phyloP scores from a whole-genome alignment of 2,113 vertebrate species.

The Ranitomeya imitator region DNA sequence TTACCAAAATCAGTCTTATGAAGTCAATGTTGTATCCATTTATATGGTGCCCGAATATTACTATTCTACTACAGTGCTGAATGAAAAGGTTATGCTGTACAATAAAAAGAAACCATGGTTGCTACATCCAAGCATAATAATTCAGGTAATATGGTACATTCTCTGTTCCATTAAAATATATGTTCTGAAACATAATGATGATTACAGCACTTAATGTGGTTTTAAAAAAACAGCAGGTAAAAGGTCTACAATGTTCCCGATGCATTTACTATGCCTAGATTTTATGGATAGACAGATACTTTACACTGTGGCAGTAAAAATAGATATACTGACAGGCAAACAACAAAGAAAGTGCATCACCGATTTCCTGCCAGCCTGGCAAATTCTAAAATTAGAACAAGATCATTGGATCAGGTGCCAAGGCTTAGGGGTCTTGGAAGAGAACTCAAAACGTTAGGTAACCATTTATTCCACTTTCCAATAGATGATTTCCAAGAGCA shows the following conservation, averaged over 20 bases:
- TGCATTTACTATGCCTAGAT: background rate
- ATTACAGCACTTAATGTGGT: slow-evolving; percentile 14
- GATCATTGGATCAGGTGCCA: too few relatives aligned
- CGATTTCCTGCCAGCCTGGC: too few relatives aligned
- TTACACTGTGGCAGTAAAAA: too few relatives aligned
- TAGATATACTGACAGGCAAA: too few relatives aligned
- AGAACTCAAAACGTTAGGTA: too few relatives aligned
- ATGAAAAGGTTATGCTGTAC: background rate
- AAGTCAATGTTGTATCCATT: background rate
- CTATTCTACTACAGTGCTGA: background rate
- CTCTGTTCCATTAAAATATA: slow-evolving; percentile 12
- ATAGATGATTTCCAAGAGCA: too few relatives aligned
- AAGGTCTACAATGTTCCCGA: background rate
- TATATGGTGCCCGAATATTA: background rate
- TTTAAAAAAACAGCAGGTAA: background rate
- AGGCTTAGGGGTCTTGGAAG: too few relatives aligned
- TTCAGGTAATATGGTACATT: background rate
- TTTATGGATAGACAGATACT: background rate
- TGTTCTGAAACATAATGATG: slow-evolving; percentile 12
- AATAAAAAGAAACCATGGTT: background rate
- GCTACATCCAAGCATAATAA: background rate
- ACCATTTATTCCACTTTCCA: too few relatives aligned
- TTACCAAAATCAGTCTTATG: background rate
- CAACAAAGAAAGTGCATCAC: too few relatives aligned
- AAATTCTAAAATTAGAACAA: too few relatives aligned